Base-by-base conservation (phyloP, 2,888 invertebrate species). In the Drosophila macrothrix region DNA sequence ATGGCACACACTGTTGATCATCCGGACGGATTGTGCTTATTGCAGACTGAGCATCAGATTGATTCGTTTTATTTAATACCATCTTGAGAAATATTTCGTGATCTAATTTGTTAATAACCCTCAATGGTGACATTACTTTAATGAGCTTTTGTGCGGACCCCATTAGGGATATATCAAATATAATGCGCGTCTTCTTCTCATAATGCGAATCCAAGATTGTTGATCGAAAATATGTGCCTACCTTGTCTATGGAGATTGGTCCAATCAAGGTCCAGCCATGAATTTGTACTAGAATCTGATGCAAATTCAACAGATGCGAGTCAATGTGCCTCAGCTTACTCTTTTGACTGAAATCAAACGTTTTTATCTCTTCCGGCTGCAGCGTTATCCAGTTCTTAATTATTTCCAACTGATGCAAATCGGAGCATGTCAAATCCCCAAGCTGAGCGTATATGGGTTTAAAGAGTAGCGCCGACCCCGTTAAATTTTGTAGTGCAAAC, bases 171-270 rank as follows among this genome's bases (percentile, higher is more conserved):
- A 99, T 97, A 81, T 97, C 97, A 91, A 99, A 97, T 54, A 99
- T 98, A 33, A 99, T 95, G 62, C 99, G 95, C 0, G 97, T 97
- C 83, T 95, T 94, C 33, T 91, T 92, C 33, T 82, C 78, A n/a
- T 84, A 91, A 14, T 88, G 82, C 56, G 90, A 84, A 52, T 92
- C 92, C 43, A 88, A 73, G 6, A 81, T 84, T 0, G 96, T 95
- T 76, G 95, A 95, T n/a, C 97, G 94, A 92, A 99, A 99, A 94
- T 97, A 99, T 52, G 97, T 95, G 3, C 99, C 99, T 29, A 99
- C 99, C 93, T 97, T 96, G 93, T 99, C 99, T 0, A 99, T 97
- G 12, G 98, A 97, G 22, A 99, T 97, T 1, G 99, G 98, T 81
- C 96, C 96, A 60, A 98, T 95, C 81, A 95, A 94, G 78, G 96